Conservation (phyloP, 2,797 vertebrate species). For the Peromyscus aztecus region DNA sequence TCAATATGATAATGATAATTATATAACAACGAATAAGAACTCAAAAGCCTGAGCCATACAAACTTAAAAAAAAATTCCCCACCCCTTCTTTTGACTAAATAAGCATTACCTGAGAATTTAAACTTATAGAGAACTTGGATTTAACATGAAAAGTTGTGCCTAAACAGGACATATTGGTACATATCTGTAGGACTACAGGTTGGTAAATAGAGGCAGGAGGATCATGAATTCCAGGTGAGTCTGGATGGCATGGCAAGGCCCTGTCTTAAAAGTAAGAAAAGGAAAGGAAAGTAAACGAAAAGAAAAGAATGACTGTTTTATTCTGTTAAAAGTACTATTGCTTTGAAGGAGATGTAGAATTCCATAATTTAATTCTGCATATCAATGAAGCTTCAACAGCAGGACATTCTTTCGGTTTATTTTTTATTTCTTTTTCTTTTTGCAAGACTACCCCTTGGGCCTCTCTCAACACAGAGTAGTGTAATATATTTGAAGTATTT, state of each 20-base stretch:
- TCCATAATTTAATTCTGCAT: not conserved
- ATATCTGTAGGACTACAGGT: not conserved
- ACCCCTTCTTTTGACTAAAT: not conserved
- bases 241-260: not conserved
- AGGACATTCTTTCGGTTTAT: not conserved
- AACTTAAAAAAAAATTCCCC: not conserved
- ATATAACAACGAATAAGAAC: not conserved
- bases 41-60: not conserved
- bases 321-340: not conserved
- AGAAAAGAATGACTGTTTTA: not conserved
- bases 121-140: not conserved
- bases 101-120: conserved; percentile 14
- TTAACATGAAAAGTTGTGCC: not conserved
- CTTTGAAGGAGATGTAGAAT: not conserved
- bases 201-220: not conserved
- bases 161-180: not conserved
- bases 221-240: not conserved
- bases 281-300: not conserved
- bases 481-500: conserved; percentile 55
- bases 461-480: not conserved
- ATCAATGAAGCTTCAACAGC: conserved; percentile 24
- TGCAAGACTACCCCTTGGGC: not conserved
- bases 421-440: not conserved
- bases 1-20: not conserved
- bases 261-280: not conserved